A percentile compares a stretch with the other conserved stretches of the same genome.
These are phyloP conservation scores for Gracilinanus agilis DNA, from an alignment of 2,113 vertebrate species.

Conservation along the genomic window DNA sequence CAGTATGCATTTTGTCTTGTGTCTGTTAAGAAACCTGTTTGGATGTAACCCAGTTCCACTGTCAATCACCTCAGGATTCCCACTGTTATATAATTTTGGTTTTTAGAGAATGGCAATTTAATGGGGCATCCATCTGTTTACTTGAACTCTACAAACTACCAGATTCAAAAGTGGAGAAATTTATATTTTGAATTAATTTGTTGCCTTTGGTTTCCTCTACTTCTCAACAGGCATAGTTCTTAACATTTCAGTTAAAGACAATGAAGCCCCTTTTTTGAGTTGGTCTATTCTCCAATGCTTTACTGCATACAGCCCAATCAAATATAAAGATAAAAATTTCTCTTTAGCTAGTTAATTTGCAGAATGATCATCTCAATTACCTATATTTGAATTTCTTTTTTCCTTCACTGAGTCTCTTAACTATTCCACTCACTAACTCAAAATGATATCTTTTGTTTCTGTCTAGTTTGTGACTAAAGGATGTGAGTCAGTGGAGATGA, in stretches of 20 bases:
- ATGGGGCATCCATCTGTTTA: constrained; percentile 14
- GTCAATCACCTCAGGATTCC: neutral
- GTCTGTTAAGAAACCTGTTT: neutral
- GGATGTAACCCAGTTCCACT: neutral
- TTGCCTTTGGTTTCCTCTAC: constrained; percentile 6
- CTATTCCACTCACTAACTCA: neutral
- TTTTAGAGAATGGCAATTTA: neutral
- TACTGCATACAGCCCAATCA: neutral
- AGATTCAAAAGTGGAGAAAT: constrained; percentile 14
- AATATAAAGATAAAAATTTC: neutral
- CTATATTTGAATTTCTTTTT: neutral
- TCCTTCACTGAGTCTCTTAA: neutral
- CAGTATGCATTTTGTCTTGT: neutral
- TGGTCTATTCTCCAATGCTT: constrained; percentile 13
- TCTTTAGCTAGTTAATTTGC: neutral
- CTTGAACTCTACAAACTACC: neutral
- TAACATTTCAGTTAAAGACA: constrained; percentile 31
- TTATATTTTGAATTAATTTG: neutral
- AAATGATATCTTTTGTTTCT: constrained; percentile 40
- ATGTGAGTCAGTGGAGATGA: constrained; percentile 96
- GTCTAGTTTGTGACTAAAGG: constrained; percentile 94
- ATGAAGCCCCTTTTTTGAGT: constrained; percentile 15
- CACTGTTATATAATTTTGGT: neutral
- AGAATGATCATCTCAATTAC: neutral
- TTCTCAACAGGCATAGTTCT: constrained; percentile 29